Evolutionary conservation across 2,113 vertebrate genomes (phyloP), one percentile per base, ranked within the genome.

Genomic region (Mirza zaza): DNA sequence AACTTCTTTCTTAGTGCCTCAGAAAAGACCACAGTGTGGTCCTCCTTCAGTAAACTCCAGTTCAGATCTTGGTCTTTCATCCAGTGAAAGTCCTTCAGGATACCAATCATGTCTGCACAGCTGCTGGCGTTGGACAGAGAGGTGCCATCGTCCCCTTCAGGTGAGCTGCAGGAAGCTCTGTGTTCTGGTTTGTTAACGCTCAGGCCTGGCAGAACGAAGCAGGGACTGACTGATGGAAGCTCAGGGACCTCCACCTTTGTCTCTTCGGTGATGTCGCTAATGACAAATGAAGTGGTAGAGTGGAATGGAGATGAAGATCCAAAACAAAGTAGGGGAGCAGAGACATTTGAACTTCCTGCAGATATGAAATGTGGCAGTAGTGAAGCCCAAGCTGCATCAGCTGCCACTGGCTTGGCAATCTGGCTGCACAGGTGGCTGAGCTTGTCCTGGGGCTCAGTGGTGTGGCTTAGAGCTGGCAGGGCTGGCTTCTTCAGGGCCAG

Each of bases 121-220:
- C 99, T 99, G 98, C 99, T 99, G 98, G 99, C 99, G 98, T 99
- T 99, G 34, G 99, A 99, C 1, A 99, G 99, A 1, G 99, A 99
- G 83, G 99, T 97, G 0, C 99, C 99, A 89, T 99, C 99, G 89
- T 99, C 99, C 6, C 99, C 99, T 34, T 99, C 99, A 0, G 99
- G 98, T n/a, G 99, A 99, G 95, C 99, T 99, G 98, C 99, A 99
- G 97, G 98, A 98, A 82, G 96, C 97, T 94, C 95, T 98, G 7
- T 98, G 93, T 71, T 99, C 98, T 2, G 99, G 97, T 97, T 98
- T 98, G 95, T 57, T 99, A 99, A 85, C 99, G 99, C 97, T 99
- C 99, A 27, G 99, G 99, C 96, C 99, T 99, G 21, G 99, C 98
- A 8, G 99, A 99, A 91, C 99, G 98, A 8, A 99, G 99, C 99